These are phyloP conservation scores for Oreamnos americanus DNA, from an alignment of 2,113 vertebrate genomes.

Conservation along the genomic window DNA sequence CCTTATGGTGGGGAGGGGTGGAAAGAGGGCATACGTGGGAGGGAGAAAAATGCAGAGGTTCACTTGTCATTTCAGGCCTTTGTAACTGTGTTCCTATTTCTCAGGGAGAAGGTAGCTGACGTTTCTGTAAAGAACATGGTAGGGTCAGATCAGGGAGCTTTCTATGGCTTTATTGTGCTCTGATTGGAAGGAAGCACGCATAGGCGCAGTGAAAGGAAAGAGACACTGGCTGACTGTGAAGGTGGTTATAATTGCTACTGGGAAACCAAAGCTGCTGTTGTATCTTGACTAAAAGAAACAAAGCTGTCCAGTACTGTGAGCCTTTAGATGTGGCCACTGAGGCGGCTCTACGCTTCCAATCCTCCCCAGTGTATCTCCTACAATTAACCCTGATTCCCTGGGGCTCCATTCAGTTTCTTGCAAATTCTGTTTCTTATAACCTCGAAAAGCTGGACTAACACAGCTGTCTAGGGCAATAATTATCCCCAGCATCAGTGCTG, in stretches of 20 bases:
- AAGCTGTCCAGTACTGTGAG: background rate
- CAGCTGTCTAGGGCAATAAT: background rate
- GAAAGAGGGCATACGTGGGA: background rate
- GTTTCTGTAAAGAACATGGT: background rate
- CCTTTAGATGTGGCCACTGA: background rate
- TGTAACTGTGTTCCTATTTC: background rate
- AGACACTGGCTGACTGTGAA: background rate
- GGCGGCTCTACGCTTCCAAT: background rate
- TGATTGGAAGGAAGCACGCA: background rate
- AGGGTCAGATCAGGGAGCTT: background rate
- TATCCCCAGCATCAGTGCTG: background rate
- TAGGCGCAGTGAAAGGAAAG: background rate
- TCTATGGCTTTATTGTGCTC: background rate
- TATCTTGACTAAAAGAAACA: background rate
- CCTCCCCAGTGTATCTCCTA: background rate
- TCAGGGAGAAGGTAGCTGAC: background rate
- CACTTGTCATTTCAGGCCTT: background rate
- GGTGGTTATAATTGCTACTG: background rate
- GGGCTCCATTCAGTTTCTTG: background rate
- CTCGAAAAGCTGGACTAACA: background rate
- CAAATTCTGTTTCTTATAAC: conserved; percentile 34
- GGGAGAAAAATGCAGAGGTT: background rate
- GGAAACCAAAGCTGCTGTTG: background rate
- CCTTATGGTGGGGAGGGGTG: background rate
- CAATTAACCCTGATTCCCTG: conserved; percentile 42